phyloP scores from a whole-genome alignment of 1,140 invertebrate species.

The Augochlora pura region DNA sequence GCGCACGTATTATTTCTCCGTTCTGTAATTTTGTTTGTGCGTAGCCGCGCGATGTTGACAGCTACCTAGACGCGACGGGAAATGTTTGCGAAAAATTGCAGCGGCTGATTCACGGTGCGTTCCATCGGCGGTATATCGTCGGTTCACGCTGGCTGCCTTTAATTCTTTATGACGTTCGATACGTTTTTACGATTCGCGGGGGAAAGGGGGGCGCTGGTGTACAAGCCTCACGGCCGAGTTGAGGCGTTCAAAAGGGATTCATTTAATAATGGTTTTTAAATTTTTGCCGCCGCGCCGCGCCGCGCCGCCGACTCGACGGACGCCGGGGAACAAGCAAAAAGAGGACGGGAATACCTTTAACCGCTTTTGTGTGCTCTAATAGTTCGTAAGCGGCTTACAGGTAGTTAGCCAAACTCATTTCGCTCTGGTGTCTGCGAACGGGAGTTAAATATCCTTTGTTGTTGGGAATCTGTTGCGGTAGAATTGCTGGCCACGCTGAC shows the following conservation, averaged over 20 bases:
- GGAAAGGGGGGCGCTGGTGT: not conserved
- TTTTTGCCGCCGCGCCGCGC: slow-evolving; percentile 7
- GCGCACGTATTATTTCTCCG: not conserved
- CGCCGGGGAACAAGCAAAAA: slow-evolving; percentile 14
- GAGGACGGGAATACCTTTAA: slow-evolving; percentile 24
- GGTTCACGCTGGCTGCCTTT: slow-evolving; percentile 7
- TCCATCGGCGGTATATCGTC: slow-evolving; percentile 14
- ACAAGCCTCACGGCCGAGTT: slow-evolving; percentile 2
- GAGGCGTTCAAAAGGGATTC: slow-evolving; percentile 8
- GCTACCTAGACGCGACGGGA: not conserved
- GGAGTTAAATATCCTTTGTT: slow-evolving; percentile 55
- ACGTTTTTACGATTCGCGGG: slow-evolving; percentile 27
- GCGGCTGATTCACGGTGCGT: not conserved
- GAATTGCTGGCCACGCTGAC: slow-evolving; percentile 26
- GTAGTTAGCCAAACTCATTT: slow-evolving; percentile 57
- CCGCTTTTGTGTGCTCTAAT: slow-evolving; percentile 46
- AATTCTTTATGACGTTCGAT: slow-evolving; percentile 36
- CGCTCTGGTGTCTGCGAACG: slow-evolving; percentile 37
- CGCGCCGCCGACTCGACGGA: not conserved
- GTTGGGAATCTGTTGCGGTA: slow-evolving; percentile 42
- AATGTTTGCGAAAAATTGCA: not conserved
- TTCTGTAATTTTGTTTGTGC: not conserved
- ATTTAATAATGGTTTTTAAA: slow-evolving; percentile 42
- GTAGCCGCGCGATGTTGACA: not conserved
- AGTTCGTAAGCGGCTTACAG: slow-evolving; percentile 60